Percentiles rank a stretch among this genome's conserved stretches.
Evolutionary conservation across 2,113 vertebrate genomes (phyloP).

Genomic region (Rattus rattus): DNA sequence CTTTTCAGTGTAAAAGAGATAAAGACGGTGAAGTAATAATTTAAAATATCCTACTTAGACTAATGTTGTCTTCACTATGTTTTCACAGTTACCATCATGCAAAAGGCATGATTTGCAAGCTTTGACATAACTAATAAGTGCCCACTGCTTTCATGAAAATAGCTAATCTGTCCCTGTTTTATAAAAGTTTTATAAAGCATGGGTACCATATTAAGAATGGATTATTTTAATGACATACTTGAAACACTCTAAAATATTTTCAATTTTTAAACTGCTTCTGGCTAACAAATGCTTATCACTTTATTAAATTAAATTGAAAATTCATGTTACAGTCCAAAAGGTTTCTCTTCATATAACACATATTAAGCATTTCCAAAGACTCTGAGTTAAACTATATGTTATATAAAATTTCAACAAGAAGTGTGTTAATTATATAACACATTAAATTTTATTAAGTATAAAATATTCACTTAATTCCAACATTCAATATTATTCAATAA

Average conservation of each 20-base stretch:
- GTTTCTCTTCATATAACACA: neutral
- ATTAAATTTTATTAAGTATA: neutral
- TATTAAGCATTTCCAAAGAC: conserved; percentile 41
- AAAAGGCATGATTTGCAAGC: conserved; percentile 16
- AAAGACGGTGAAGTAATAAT: conserved; percentile 15
- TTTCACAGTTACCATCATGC: neutral
- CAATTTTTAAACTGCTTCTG: conserved; percentile 31
- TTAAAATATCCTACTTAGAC: neutral
- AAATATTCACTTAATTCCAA: conserved; percentile 23
- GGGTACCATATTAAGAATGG: neutral
- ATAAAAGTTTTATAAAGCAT: conserved; percentile 39
- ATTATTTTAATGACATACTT: conserved; percentile 56
- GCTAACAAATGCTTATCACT: conserved; percentile 35
- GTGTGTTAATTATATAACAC: neutral
- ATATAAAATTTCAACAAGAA: conserved; percentile 26
- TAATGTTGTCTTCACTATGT: neutral
- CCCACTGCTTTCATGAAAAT: conserved; percentile 21
- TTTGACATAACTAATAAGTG: neutral
- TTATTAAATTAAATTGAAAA: conserved; percentile 59
- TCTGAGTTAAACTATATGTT: conserved; percentile 21
- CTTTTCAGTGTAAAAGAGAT: neutral
- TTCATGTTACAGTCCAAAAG: neutral
- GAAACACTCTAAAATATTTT: conserved; percentile 49
- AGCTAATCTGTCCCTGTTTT: neutral
- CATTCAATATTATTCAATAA: conserved; percentile 15